Conservation (phyloP, 2,113 vertebrate species). For the Pycnonotus jocosus region DNA sequence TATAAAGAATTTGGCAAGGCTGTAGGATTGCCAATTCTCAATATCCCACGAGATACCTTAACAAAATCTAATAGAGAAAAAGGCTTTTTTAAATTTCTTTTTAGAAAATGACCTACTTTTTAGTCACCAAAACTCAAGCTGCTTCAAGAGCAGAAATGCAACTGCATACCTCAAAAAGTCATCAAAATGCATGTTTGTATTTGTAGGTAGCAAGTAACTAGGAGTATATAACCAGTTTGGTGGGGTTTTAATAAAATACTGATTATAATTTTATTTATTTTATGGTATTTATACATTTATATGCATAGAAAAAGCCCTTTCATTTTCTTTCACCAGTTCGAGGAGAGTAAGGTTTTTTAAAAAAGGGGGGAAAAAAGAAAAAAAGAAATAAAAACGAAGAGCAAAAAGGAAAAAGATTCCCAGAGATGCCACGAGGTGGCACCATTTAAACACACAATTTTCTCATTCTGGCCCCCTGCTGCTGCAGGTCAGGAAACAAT, state of each 20-base stretch:
- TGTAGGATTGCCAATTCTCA: background rate
- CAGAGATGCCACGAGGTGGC: constrained; percentile 57
- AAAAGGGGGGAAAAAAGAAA: no score
- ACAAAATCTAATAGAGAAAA: background rate
- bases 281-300: background rate
- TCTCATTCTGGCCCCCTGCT: accelerated
- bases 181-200: background rate
- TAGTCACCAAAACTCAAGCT: background rate
- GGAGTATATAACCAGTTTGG: background rate
- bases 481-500: background rate
- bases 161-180: background rate
- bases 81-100: accelerated
- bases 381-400: accelerated
- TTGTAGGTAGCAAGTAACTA: background rate
- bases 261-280: background rate
- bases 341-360: background rate
- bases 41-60: background rate
- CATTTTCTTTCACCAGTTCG: background rate
- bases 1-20: background rate
- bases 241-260: background rate
- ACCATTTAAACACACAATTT: background rate
- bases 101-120: background rate
- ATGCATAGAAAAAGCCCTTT: background rate
- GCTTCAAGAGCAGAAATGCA: background rate
- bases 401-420: background rate